Evolutionary conservation across 2,113 vertebrate genomes (phyloP), one percentile per base, ranked within the genome.

Genomic region (Heteronetta atricapilla): DNA sequence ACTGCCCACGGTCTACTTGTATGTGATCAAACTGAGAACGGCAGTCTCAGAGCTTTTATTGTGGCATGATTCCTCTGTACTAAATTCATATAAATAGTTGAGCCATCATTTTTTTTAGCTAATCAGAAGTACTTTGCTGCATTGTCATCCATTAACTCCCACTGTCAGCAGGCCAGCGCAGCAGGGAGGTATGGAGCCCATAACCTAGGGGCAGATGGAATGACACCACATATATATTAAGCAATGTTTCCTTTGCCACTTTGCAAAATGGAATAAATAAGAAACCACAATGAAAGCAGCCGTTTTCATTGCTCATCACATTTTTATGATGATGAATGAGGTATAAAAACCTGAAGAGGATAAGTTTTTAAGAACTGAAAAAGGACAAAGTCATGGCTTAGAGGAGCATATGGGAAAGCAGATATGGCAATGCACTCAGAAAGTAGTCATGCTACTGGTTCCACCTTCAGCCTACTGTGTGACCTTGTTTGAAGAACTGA

Each of bases 261-360:
- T 44, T 82, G 74, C 13, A n/a, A 84, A 92, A 88, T 33, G 7
- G 62, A 90, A 69, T 85, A 89, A 90, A 87, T 88, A 84, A 77
- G 86, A 62, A 93, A 62, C 9, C 20, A 46, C 25, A 50, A 64
- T 69, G 69, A 79, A 75, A 62, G 58, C 55, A 68, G 34, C 17
- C 40, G 10, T 14, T 89, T 93, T 53, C 80, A 82, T 74, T 85
- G 70, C 50, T 92, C 25, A 48, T 88, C 8, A 11, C 36, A 26
- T 86, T 92, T 90, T 77, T 67, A 33, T 80, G 66, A 58, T 79
- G 69, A 87, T 78, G 10, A 86, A 82, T 46, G 40, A 77, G 17
- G 25, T 90, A 15, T 94, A 62, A 90, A 83, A 90, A 58, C 19
- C 31, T 56, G 60, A 42, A 33, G 26, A 36, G 40, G 50, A 52